These are phyloP conservation scores for Hyposoter dolosus DNA, from an alignment of 2,888 invertebrate species.

Conservation along the genomic window DNA sequence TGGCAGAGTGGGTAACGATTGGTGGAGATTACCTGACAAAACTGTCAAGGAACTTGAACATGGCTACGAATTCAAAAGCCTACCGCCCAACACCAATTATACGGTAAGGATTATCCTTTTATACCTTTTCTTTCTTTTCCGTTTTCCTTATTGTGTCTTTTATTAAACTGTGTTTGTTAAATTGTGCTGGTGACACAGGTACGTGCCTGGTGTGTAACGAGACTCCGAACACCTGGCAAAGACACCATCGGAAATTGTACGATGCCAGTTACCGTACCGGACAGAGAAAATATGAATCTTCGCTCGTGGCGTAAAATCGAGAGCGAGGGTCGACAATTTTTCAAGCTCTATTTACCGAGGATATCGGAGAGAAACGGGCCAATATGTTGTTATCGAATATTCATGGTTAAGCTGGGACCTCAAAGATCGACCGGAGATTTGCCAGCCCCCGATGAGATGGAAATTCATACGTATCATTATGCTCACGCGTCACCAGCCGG, in stretches of 20 bases:
- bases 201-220: slow-evolving; percentile 90
- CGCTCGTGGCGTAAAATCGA: slow-evolving; percentile 88
- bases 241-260: slow-evolving; percentile 88
- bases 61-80: slow-evolving; percentile 88
- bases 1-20: slow-evolving; percentile 85
- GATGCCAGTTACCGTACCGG: slow-evolving; percentile 91
- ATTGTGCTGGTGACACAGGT: slow-evolving; percentile 75
- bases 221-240: slow-evolving; percentile 90
- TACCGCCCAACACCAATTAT: slow-evolving; percentile 94
- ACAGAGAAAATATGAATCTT: slow-evolving; percentile 87
- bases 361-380: slow-evolving; percentile 94
- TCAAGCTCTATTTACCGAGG: slow-evolving; percentile 91
- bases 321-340: slow-evolving; percentile 89
- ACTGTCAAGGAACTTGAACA: slow-evolving; percentile 86
- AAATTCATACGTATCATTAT: slow-evolving; percentile 90
- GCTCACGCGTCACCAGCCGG: slow-evolving; percentile 89
- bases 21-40: slow-evolving; percentile 87
- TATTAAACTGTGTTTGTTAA: not conserved
- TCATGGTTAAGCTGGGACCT: slow-evolving; percentile 90
- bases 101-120: slow-evolving; percentile 88
- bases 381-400: slow-evolving; percentile 94
- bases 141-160: not conserved
- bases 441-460: slow-evolving; percentile 89
- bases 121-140: not conserved
- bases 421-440: slow-evolving; percentile 88